Percentiles rank a stretch among this genome's conserved stretches.
phyloP scores from a whole-genome alignment of 2,113 vertebrate genomes.

The Crotalus helleri region DNA sequence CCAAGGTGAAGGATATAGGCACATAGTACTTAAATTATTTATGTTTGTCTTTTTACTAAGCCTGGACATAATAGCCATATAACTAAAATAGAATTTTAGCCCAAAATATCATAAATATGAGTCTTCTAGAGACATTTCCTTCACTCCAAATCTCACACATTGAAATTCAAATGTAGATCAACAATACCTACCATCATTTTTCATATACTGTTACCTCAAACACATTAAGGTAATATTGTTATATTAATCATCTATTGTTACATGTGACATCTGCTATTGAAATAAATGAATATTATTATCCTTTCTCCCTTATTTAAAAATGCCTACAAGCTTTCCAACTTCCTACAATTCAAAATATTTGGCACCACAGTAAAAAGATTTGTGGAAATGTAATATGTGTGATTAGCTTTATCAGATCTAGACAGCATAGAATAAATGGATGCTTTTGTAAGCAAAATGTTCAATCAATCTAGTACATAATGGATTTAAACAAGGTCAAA shows the following conservation, averaged over 20 bases:
- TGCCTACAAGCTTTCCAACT: constrained; percentile 53
- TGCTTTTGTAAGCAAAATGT: constrained; percentile 39
- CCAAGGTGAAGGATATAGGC: neutral
- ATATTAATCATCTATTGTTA: constrained; percentile 10
- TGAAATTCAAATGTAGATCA: constrained; percentile 7
- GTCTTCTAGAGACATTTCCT: neutral
- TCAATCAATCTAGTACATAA: constrained; percentile 32
- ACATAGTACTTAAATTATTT: neutral
- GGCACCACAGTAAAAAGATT: constrained; percentile 43
- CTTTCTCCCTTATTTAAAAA: constrained; percentile 40
- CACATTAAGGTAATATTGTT: neutral
- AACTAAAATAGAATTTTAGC: neutral
- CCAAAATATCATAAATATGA: neutral
- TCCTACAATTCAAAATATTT: constrained; percentile 53
- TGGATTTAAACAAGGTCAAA: constrained; percentile 27
- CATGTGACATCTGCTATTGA: neutral
- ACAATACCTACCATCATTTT: constrained; percentile 16
- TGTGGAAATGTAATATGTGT: constrained; percentile 31
- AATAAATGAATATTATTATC: constrained; percentile 32
- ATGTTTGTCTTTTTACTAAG: neutral
- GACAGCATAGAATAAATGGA: constrained; percentile 46
- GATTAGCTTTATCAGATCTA: constrained; percentile 53
- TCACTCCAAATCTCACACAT: neutral
- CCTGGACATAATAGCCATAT: too few species aligned
- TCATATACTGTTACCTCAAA: constrained; percentile 1